Percentiles rank a stretch among this genome's conserved stretches.
Evolutionary conservation across 2,113 vertebrate species (phyloP).

Genomic region (Dolichallabes microphthalmus): DNA sequence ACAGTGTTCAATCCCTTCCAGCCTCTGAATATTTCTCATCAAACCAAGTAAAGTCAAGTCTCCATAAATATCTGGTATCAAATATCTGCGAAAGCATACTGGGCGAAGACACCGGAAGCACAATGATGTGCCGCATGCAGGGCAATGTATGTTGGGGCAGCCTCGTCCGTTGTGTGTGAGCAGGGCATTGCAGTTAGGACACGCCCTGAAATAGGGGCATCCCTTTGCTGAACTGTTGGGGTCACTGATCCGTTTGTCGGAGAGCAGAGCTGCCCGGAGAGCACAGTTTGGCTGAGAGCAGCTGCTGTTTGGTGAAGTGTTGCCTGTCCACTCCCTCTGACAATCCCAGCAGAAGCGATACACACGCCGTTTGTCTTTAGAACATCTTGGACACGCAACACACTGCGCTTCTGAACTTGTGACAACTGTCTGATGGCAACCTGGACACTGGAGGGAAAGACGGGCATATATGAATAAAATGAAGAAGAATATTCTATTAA

Average conservation of each 20-base stretch:
- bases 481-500: not conserved
- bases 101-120: slow-evolving; percentile 51
- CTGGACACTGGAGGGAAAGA: slow-evolving; percentile 42
- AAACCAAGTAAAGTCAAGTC: rapidly evolving
- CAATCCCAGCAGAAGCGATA: slow-evolving; percentile 57
- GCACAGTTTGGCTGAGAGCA: slow-evolving; percentile 48
- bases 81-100: rapidly evolving
- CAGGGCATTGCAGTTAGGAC: slow-evolving; percentile 47
- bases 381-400: slow-evolving; percentile 40
- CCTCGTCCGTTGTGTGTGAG: slow-evolving; percentile 53
- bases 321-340: slow-evolving; percentile 45
- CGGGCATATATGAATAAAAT: too few species aligned
- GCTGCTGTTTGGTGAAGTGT: not conserved
- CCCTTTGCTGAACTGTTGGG: not conserved
- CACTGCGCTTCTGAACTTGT: slow-evolving; percentile 27
- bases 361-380: slow-evolving; percentile 18
- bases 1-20: not conserved
- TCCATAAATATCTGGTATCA: too few species aligned
- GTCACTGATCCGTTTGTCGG: slow-evolving; percentile 16
- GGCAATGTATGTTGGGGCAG: slow-evolving; percentile 51
- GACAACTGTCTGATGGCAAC: slow-evolving; percentile 10
- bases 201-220: slow-evolving; percentile 57
- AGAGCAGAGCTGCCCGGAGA: slow-evolving; percentile 51
- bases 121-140: slow-evolving; percentile 26
- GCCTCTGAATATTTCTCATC: rapidly evolving